These are phyloP conservation scores for Himalopsyche anomala DNA, from an alignment of 2,888 invertebrate species.

Conservation along the genomic window DNA sequence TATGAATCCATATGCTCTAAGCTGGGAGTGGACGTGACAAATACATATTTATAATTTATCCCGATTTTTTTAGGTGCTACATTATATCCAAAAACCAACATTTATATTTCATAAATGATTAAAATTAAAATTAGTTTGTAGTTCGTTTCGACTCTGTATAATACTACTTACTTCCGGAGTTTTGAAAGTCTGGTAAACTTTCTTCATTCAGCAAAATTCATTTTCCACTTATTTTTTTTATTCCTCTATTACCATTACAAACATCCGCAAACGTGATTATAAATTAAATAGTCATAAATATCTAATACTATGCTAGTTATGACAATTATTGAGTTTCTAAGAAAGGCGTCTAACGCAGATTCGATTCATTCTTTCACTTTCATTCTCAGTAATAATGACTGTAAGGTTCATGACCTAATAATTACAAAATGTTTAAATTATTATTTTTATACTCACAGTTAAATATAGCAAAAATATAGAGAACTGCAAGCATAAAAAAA, in stretches of 20 bases:
- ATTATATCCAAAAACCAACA: too few species aligned
- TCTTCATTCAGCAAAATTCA: conserved; percentile 18
- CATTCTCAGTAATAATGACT: conserved; percentile 17
- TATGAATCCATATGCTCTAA: too few species aligned
- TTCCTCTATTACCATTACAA: neutral
- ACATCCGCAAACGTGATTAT: conserved; percentile 29
- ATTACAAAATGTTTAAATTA: neutral
- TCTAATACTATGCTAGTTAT: neutral
- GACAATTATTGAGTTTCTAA: neutral
- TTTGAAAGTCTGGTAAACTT: conserved; percentile 24
- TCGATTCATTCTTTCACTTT: conserved; percentile 14
- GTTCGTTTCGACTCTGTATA: neutral
- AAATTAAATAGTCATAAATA: conserved; percentile 28
- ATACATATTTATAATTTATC: too few species aligned
- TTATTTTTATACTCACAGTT: too few species aligned
- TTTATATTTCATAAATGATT: too few species aligned
- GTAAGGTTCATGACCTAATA: neutral
- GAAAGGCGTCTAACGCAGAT: neutral
- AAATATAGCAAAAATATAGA: too few species aligned
- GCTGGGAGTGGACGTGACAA: too few species aligned
- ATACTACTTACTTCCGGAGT: conserved; percentile 1
- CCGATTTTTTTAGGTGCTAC: too few species aligned
- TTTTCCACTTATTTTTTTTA: conserved; percentile 27
- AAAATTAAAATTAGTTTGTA: neutral
- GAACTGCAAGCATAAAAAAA: too few species aligned